phyloP scores from a whole-genome alignment of 2,888 invertebrate species.

The Pristionchus mayeri region DNA sequence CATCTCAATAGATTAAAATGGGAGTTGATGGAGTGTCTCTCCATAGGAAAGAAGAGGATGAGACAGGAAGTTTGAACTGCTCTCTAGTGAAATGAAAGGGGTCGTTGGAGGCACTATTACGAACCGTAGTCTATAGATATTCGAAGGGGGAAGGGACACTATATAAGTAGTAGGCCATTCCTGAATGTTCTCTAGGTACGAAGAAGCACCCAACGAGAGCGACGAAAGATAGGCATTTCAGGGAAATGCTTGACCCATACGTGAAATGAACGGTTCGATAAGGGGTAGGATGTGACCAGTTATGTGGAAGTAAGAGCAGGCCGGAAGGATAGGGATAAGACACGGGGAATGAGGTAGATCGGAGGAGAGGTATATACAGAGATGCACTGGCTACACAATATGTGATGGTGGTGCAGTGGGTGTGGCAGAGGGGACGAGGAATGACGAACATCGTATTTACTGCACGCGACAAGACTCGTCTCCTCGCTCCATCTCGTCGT shows the following conservation, averaged over 20 bases:
- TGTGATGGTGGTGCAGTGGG: not conserved
- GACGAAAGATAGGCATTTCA: constrained; percentile 39
- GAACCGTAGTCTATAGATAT: constrained; percentile 38
- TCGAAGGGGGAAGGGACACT: not conserved
- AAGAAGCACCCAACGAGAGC: not conserved
- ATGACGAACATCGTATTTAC: constrained; percentile 17
- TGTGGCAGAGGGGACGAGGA: not conserved
- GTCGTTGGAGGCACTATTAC: constrained; percentile 16
- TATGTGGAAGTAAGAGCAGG: not conserved
- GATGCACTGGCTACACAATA: not conserved
- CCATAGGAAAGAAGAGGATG: not conserved
- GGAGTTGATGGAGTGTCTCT: not conserved
- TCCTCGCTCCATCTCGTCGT: constrained; percentile 34
- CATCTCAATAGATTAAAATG: constrained; percentile 30
- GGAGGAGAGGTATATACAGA: constrained; percentile 25
- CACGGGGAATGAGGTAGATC: constrained; percentile 40
- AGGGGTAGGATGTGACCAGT: constrained; percentile 15
- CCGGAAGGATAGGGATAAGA: not conserved
- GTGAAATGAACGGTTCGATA: not conserved
- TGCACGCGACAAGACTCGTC: constrained; percentile 39
- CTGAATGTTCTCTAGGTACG: constrained; percentile 28
- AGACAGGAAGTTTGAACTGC: not conserved
- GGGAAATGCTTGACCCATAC: constrained; percentile 34
- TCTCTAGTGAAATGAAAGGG: constrained; percentile 6
- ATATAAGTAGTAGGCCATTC: constrained; percentile 27